Base-by-base conservation (phyloP, 23 tunicate species). In the Phallusia fumigata region DNA sequence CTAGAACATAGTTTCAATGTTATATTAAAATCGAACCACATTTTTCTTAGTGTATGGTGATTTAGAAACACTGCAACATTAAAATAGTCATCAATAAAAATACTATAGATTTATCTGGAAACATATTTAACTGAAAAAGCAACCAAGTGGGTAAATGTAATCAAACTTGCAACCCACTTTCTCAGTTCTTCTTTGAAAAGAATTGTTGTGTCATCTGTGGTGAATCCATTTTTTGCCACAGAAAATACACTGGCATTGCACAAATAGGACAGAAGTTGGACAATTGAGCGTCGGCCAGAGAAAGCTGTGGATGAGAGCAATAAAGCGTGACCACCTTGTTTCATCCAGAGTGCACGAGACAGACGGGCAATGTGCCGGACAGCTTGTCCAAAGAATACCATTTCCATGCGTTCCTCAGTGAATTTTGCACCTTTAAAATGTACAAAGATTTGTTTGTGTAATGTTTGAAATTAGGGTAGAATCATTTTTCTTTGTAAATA, bases 351-450 rank as follows among this genome's bases (percentile, higher is more conserved):
- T 21, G 83, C 64, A 12, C 98, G 94, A 31, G 98, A 89, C 19
- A 94, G 75, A 32, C 94, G 79, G 13, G 98, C 88, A 33, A 80
- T 86, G 83, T 94, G 98, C 0, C 82, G 97, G 24, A 84, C 88
- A 26, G 97, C 88, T 81, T 92, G 85, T 21, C 80, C 79, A 51
- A 86, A 92, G 75, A 87, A 92, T 5, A 88, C 91, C 35, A 92
- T 69, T 30, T 87, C 88, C 86, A 92, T 33, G 0, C 58, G 74
- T 16, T 78, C 83, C 45, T 19, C 18, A 6, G 47, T 34, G 5
- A 16, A 6, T 24, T 58, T 58, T 58, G 69, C 69, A 58, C 28
- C 69, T 40, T 40, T 5, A 40, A 40, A 40, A 10, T 3, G 10
- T 5, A 40, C 5, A 40, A 40, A n/a, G n/a, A n/a, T n/a, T n/a